A percentile compares a stretch with the other conserved stretches of the same genome.
Evolutionary conservation across 2,113 vertebrate genomes (phyloP).

Genomic region (Microtus pennsylvanicus): DNA sequence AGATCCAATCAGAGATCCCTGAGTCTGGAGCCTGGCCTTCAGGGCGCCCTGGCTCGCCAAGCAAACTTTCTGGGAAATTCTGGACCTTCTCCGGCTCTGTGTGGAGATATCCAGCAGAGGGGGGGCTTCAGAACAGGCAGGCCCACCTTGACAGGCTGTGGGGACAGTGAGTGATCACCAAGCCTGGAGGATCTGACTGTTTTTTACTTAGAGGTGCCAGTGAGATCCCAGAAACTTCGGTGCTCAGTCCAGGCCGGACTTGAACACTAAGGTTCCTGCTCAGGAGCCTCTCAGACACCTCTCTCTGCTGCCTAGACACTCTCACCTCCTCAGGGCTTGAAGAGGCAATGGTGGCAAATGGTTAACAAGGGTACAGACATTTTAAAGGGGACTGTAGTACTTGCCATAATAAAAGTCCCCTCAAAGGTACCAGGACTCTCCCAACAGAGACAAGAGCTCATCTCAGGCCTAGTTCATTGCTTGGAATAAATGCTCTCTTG

Average conservation of each 20-base stretch:
- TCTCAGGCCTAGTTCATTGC: not conserved
- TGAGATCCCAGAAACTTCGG: slow-evolving; percentile 50
- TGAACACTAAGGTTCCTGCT: slow-evolving; percentile 13
- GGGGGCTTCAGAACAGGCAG: slow-evolving; percentile 51
- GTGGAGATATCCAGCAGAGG: slow-evolving; percentile 12
- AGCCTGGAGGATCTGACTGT: not conserved
- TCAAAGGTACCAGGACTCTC: not conserved
- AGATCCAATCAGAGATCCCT: not conserved
- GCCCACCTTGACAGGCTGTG: not conserved
- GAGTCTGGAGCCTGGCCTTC: not conserved
- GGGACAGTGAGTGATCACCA: not conserved
- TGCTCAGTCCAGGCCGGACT: slow-evolving; percentile 21
- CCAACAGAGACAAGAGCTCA: not conserved
- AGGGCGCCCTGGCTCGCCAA: not conserved
- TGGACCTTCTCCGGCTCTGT: not conserved
- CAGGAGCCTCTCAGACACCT: slow-evolving; percentile 23
- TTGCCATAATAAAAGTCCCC: not conserved
- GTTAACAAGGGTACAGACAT: slow-evolving; percentile 73
- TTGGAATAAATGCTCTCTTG: not conserved
- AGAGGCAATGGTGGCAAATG: slow-evolving; percentile 69
- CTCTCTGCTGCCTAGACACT: slow-evolving; percentile 33
- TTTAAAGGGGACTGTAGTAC: not conserved
- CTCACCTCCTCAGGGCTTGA: slow-evolving; percentile 75
- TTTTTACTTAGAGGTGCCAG: not conserved
- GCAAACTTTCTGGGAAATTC: not conserved